Evolutionary conservation across 1,140 invertebrate genomes (phyloP).

Genomic region (Halictus rubicundus): DNA sequence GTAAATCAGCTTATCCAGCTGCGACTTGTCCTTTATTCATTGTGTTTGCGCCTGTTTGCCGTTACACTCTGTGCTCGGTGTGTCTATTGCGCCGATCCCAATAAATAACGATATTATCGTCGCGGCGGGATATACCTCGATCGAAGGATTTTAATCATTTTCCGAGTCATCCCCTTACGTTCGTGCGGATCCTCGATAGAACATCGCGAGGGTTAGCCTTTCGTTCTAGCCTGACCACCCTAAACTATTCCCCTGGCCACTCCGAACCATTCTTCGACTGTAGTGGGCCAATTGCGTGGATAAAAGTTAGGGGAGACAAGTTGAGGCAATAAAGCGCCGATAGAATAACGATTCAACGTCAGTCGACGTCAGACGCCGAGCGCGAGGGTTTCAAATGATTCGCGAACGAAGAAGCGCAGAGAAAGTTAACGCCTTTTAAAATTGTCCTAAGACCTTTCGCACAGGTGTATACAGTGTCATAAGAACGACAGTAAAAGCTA

Average conservation of each 20-base stretch:
- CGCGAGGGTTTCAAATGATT: background rate
- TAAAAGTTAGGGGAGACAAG: background rate
- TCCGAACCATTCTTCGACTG: too few species aligned
- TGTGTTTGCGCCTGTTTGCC: conserved; percentile 37
- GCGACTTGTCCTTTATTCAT: conserved; percentile 49
- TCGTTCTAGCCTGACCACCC: background rate
- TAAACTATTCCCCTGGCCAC: background rate
- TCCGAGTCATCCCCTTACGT: background rate
- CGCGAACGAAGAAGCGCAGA: background rate
- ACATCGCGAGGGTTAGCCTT: background rate
- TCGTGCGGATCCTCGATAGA: background rate
- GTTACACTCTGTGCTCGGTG: conserved; percentile 9
- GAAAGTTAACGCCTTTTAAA: too few species aligned
- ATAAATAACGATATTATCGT: conserved; percentile 31
- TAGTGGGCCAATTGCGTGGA: background rate
- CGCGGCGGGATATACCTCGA: background rate
- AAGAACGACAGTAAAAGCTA: too few species aligned
- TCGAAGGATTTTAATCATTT: background rate
- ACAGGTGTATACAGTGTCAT: too few species aligned
- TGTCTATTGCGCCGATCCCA: conserved; percentile 7
- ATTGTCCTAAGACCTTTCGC: too few species aligned
- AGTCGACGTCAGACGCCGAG: too few species aligned
- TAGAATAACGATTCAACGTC: background rate
- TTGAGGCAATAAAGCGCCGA: background rate
- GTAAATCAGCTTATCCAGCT: conserved; percentile 49